phyloP scores from a whole-genome alignment of 2,113 vertebrate species.

The Xiphorhynchus elegans region DNA sequence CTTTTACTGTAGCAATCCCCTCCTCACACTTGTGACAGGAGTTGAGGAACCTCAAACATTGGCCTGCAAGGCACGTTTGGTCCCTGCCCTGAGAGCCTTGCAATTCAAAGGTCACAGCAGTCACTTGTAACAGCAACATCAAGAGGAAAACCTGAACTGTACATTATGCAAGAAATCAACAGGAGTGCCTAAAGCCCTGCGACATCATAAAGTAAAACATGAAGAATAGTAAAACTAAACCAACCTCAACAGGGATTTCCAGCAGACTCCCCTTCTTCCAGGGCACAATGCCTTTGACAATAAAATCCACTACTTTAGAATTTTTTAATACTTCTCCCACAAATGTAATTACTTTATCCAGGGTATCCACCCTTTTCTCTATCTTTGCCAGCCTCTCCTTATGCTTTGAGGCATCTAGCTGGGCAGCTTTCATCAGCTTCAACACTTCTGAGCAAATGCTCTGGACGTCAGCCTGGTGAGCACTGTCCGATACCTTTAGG shows the following conservation, averaged over 20 bases:
- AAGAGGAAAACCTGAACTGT: background rate
- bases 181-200: background rate
- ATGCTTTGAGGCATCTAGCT: slow-evolving; percentile 75
- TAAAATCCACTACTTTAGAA: slow-evolving; percentile 84
- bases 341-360: slow-evolving; percentile 80
- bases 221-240: slow-evolving; percentile 54
- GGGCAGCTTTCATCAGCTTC: slow-evolving; percentile 72
- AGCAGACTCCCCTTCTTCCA: slow-evolving; percentile 77
- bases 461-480: background rate
- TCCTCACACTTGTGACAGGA: background rate
- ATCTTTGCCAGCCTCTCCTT: slow-evolving; percentile 80
- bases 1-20: background rate
- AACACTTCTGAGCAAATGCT: slow-evolving; percentile 75
- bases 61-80: background rate
- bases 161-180: background rate
- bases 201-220: background rate
- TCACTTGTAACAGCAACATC: background rate
- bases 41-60: background rate
- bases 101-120: background rate
- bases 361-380: slow-evolving; percentile 75
- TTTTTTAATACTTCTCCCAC: slow-evolving; percentile 81
- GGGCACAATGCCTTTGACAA: slow-evolving; percentile 78
- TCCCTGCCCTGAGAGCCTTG: background rate
- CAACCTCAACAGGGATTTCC: slow-evolving; percentile 77
- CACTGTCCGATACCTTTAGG: background rate